Evolutionary conservation across 2,113 vertebrate genomes (phyloP).

Genomic region (Malurus alboscapulatus): DNA sequence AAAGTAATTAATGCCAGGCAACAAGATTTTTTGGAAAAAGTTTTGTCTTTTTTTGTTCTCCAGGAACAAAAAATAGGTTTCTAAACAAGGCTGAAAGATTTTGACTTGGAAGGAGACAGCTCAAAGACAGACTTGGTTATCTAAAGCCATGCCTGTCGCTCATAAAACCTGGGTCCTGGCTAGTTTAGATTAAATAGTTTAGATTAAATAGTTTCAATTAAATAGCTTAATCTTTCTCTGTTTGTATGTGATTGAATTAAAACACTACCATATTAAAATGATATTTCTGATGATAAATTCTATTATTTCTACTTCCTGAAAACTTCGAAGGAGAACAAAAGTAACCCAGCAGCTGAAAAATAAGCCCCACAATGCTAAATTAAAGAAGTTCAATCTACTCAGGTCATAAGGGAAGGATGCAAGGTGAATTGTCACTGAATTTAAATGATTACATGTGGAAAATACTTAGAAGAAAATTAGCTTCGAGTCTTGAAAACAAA

Average conservation of each 20-base stretch:
- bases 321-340: not conserved
- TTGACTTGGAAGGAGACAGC: not conserved
- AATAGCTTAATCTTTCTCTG: not conserved
- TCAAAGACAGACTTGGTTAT: not conserved
- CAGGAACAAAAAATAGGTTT: accelerated
- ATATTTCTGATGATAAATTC: not conserved
- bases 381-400: not conserved
- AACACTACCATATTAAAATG: not conserved
- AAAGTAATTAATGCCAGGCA: not conserved
- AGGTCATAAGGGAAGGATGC: not conserved
- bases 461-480: not conserved
- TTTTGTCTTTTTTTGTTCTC: not conserved
- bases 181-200: too few relatives aligned
- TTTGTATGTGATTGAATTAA: not conserved
- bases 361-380: not conserved
- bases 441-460: not conserved
- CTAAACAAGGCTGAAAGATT: not conserved
- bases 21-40: not conserved
- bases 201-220: too few relatives aligned
- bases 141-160: not conserved
- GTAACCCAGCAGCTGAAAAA: not conserved
- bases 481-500: slow-evolving; percentile 10
- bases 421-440: slow-evolving; percentile 21
- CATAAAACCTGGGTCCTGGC: not conserved
- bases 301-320: slow-evolving; percentile 4